phyloP scores from a whole-genome alignment of 2,113 vertebrate genomes.

The Pampusana beccarii region DNA sequence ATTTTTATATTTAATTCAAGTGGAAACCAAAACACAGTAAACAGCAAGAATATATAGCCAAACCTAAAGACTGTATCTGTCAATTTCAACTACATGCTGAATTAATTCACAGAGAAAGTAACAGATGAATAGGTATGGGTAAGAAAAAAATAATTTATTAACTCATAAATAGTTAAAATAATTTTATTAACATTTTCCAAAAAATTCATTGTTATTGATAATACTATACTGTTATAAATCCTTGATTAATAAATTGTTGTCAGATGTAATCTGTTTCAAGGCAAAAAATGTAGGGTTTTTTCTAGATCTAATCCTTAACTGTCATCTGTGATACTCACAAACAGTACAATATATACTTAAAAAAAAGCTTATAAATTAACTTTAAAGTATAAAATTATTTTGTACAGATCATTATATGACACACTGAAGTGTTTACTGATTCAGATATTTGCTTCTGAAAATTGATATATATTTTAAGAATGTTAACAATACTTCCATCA shows the following conservation, averaged over 20 bases:
- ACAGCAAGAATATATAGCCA: background rate
- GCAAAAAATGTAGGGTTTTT: too few relatives aligned
- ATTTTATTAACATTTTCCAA: background rate
- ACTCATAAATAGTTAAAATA: background rate
- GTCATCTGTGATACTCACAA: too few relatives aligned
- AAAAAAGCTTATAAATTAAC: too few relatives aligned
- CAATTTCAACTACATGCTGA: background rate
- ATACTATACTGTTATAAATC: background rate
- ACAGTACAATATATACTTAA: too few relatives aligned
- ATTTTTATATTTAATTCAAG: background rate
- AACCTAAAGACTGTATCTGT: background rate
- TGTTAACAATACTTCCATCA: too few relatives aligned
- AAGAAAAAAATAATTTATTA: background rate
- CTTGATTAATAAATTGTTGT: background rate
- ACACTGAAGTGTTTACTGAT: too few relatives aligned
- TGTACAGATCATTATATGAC: too few relatives aligned
- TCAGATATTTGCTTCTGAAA: too few relatives aligned
- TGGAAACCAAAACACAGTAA: background rate
- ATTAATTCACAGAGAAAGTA: background rate
- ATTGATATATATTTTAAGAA: too few relatives aligned
- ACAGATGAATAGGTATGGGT: background rate
- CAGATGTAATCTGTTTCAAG: too few relatives aligned
- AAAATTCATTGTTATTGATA: background rate
- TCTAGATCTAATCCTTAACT: too few relatives aligned
- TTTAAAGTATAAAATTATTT: too few relatives aligned